Conservation (phyloP, 2,113 vertebrate genomes). For the Calidris pugnax region DNA sequence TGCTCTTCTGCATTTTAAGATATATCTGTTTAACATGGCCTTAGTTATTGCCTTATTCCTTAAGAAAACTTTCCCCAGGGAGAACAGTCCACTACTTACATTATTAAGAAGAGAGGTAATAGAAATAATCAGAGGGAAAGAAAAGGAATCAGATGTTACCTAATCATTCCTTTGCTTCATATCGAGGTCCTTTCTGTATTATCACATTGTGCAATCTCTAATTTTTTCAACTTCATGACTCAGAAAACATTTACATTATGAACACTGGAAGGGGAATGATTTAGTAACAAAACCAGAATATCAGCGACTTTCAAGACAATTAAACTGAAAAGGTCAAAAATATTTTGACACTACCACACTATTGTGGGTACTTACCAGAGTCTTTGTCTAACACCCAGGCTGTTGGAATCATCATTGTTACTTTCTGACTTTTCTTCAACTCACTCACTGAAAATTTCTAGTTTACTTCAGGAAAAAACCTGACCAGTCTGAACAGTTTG, state of each 20-base stretch:
- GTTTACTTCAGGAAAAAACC: not conserved
- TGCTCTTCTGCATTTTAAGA: not conserved
- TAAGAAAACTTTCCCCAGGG: not conserved
- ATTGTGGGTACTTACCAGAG: not conserved
- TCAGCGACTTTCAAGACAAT: not conserved
- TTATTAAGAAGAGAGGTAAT: not conserved
- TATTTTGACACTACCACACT: not conserved
- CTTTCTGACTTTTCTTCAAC: not conserved
- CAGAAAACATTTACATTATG: not conserved
- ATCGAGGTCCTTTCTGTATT: not conserved
- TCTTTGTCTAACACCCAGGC: not conserved
- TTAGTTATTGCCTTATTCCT: not conserved
- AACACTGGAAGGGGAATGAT: not conserved
- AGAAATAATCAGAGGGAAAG: not conserved
- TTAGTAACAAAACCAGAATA: not conserved
- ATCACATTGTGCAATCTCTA: not conserved
- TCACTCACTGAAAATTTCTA: not conserved
- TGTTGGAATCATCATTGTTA: not conserved
- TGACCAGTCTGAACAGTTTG: not conserved
- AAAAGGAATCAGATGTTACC: not conserved
- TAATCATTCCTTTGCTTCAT: not conserved
- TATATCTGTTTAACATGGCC: not conserved
- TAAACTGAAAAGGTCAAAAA: slow-evolving; percentile 13
- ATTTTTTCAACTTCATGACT: not conserved
- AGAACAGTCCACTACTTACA: not conserved